Evolutionary conservation across 2,888 invertebrate species (phyloP), one percentile per base, ranked within the genome.

Genomic region (Tridacna gigas): DNA sequence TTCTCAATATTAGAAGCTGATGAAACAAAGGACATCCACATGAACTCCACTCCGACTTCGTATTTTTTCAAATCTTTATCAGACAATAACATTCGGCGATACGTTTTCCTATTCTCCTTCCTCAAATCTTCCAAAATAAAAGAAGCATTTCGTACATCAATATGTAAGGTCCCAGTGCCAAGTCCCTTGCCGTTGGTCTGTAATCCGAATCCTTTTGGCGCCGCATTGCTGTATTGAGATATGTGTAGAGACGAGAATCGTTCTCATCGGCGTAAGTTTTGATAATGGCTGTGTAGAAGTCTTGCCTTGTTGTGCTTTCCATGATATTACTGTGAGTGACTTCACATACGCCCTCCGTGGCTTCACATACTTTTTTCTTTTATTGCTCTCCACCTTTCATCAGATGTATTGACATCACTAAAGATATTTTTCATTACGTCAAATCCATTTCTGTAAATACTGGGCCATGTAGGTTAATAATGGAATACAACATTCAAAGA

Each of bases 111-210:
- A 7, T 47, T 76, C 65, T 89, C 89, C 9, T 73, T 37, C 15
- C 26, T n/a, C 22, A 89, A 60, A 0, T 77, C 75, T 0, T 60
- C 89, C 88, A 88, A 47, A 71, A 88, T 25, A 87, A 61, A 22
- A 89, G 79, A 12, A 89, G 74, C 48, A 86, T 73, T 26, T 87
- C 86, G 60, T 84, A 89, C 76, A 87, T 79, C 15, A 88, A 74
- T 13, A 86, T 79, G 67, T 88, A 89, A 47, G 89, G 89, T 0
- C 88, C 88, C 47, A 89, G 60, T 0, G 89, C 86, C 22, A 89
- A 69, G 48, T 89, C 89, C 3, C 84, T 69, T 15, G 77, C 86
- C 22, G 87, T 86, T 0, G 89, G 88, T 63, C 66, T 79, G 76
- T 87, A 89, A 15, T 79, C 75, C 1, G 56, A 22, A 22, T 67